Conservation (phyloP, 2,888 invertebrate species). For the Selenia dentaria region DNA sequence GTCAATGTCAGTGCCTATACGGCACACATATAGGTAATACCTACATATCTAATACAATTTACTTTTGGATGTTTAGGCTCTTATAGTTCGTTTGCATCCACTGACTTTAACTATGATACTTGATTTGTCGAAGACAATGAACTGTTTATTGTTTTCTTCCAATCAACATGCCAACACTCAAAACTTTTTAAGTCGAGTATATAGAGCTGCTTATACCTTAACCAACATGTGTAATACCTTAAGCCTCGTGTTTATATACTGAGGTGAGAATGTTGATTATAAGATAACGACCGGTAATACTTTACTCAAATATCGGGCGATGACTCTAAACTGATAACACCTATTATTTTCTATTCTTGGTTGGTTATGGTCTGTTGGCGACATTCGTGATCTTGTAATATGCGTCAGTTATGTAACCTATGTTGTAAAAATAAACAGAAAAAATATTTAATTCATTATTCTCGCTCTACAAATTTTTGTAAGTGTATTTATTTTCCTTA, state of each 20-base stretch:
- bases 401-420: background rate
- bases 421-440: no score
- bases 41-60: no score
- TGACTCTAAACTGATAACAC: slow-evolving; percentile 1
- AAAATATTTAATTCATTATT: background rate
- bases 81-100: no score
- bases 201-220: slow-evolving; percentile 3
- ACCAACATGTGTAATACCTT: slow-evolving; percentile 8
- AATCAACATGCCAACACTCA: slow-evolving; percentile 3
- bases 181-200: slow-evolving; percentile 2
- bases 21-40: no score
- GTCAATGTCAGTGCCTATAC: no score
- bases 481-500: no score
- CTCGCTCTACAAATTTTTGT: no score
- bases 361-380: slow-evolving; percentile 5
- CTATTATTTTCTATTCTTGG: slow-evolving; percentile 4
- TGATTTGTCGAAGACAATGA: no score
- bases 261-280: slow-evolving; percentile 6
- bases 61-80: no score
- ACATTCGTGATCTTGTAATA: slow-evolving; percentile 15
- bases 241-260: slow-evolving; percentile 4
- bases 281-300: slow-evolving; percentile 8
- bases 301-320: slow-evolving; percentile 6
- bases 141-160: slow-evolving; percentile 20
- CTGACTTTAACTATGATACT: no score